A percentile compares a stretch with the other conserved stretches of the same genome.
phyloP scores from a whole-genome alignment of 2,113 vertebrate genomes.

The Cervus canadensis region DNA sequence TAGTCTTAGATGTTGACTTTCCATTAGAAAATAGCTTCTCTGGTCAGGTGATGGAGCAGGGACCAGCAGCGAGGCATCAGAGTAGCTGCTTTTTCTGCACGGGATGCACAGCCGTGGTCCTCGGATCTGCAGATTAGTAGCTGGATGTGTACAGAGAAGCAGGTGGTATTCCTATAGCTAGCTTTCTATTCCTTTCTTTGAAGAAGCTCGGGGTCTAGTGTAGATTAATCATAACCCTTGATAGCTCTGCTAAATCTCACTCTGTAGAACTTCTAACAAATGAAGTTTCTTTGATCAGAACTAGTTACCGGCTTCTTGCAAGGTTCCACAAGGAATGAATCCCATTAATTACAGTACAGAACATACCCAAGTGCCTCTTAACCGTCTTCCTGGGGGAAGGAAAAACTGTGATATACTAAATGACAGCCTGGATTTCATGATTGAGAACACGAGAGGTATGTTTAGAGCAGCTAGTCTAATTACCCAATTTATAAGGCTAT shows the following conservation, averaged over 20 bases:
- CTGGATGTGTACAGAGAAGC: slow-evolving; percentile 39
- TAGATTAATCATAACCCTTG: slow-evolving; percentile 69
- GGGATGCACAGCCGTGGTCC: not conserved
- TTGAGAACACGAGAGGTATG: not conserved
- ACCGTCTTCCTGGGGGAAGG: not conserved
- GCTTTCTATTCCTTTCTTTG: slow-evolving; percentile 57
- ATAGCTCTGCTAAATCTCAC: slow-evolving; percentile 52
- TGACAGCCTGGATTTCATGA: not conserved
- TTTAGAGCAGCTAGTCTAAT: not conserved
- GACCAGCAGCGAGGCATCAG: not conserved
- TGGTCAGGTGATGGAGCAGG: not conserved
- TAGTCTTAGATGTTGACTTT: not conserved
- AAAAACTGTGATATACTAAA: not conserved
- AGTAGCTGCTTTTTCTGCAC: not conserved
- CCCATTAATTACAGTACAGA: slow-evolving; percentile 50
- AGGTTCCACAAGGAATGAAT: slow-evolving; percentile 46
- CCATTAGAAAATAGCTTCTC: not conserved
- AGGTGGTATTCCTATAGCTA: slow-evolving; percentile 36
- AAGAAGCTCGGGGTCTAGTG: slow-evolving; percentile 49
- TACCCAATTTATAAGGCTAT: not conserved
- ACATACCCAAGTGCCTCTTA: slow-evolving; percentile 26
- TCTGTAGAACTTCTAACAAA: slow-evolving; percentile 72
- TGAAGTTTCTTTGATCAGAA: slow-evolving; percentile 73
- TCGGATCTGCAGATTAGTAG: not conserved
- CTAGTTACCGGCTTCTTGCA: slow-evolving; percentile 49